These are phyloP conservation scores for Calephelis virginiensis DNA, from an alignment of 1,140 invertebrate genomes.

Conservation along the genomic window DNA sequence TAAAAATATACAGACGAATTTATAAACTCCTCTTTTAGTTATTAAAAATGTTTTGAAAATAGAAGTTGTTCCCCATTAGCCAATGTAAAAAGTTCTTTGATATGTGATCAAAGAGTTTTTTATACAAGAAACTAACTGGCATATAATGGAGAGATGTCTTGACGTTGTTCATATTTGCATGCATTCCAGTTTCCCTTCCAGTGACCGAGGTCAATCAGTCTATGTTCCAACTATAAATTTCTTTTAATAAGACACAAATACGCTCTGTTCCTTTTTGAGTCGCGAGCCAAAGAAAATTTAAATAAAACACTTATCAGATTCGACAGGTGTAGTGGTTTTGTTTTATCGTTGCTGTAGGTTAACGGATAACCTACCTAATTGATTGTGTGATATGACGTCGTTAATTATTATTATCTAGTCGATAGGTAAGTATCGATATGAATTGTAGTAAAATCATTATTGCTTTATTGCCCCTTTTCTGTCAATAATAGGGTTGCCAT, in stretches of 20 bases:
- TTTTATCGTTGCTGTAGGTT: constrained; percentile 75
- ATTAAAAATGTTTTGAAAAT: too few relatives aligned
- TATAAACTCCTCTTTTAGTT: too few relatives aligned
- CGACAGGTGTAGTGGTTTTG: constrained; percentile 69
- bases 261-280: constrained; percentile 67
- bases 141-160: constrained; percentile 1
- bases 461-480: too few relatives aligned
- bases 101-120: background rate
- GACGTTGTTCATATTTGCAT: constrained; percentile 53
- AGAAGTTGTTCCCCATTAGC: too few relatives aligned
- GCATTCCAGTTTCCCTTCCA: constrained; percentile 54
- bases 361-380: constrained; percentile 60
- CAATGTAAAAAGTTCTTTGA: background rate
- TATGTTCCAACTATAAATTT: constrained; percentile 75
- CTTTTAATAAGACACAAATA: constrained; percentile 78
- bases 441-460: too few relatives aligned
- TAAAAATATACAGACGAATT: too few relatives aligned
- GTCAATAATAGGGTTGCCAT: too few relatives aligned
- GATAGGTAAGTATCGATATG: background rate
- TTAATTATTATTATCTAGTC: too few relatives aligned
- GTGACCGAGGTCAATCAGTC: constrained; percentile 74
- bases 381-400: background rate
- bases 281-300: constrained; percentile 69
- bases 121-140: constrained; percentile 14
- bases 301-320: constrained; percentile 78